Evolutionary conservation across 2,888 invertebrate species (phyloP).

Genomic region (Seladonia tumulorum): DNA sequence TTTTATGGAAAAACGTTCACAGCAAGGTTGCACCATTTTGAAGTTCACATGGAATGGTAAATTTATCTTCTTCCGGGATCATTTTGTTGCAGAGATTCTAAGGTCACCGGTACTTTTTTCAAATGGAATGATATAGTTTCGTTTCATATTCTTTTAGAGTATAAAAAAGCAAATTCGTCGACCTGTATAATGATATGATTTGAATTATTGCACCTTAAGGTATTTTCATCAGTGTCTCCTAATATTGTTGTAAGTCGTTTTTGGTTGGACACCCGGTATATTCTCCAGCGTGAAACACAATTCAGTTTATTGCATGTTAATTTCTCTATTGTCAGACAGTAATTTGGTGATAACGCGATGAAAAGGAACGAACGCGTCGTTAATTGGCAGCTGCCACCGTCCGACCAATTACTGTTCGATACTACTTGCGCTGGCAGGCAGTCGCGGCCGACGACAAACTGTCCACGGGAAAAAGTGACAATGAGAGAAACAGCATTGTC

Average conservation of each 20-base stretch:
- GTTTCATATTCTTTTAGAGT: too few relatives aligned
- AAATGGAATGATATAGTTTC: too few relatives aligned
- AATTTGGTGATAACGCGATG: neutral
- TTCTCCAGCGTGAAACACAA: neutral
- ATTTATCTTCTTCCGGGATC: too few relatives aligned
- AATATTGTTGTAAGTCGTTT: neutral
- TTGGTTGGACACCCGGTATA: neutral
- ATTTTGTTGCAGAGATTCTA: too few relatives aligned
- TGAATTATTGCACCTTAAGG: too few relatives aligned
- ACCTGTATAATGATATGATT: too few relatives aligned
- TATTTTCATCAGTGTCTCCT: too few relatives aligned
- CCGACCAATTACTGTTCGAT: neutral
- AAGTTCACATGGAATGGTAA: too few relatives aligned
- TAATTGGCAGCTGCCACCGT: neutral
- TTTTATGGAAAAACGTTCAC: too few relatives aligned
- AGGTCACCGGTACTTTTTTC: too few relatives aligned
- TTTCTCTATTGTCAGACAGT: neutral
- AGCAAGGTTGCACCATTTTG: too few relatives aligned
- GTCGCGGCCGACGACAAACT: neutral
- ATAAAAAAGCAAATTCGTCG: too few relatives aligned
- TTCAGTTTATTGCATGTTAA: neutral
- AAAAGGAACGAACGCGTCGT: neutral
- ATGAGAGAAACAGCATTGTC: neutral
- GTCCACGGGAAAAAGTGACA: neutral
- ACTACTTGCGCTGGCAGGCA: constrained; percentile 1